Evolutionary conservation across 2,797 vertebrate species (phyloP).

Genomic region (Scyliorhinus canicula): DNA sequence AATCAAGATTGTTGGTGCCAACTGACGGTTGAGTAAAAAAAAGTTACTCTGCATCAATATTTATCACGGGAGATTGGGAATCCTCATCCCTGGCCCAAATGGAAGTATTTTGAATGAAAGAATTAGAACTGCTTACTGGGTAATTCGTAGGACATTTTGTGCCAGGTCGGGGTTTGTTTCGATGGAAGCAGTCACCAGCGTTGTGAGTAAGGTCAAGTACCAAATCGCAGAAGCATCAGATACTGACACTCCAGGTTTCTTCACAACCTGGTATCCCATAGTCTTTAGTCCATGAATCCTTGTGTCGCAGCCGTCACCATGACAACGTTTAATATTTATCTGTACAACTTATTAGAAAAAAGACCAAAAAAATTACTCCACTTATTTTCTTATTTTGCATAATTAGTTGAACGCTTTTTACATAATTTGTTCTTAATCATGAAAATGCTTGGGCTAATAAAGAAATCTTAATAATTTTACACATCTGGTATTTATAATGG

Average conservation of each 20-base stretch:
- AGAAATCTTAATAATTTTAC: not conserved
- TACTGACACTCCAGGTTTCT: constrained; percentile 83
- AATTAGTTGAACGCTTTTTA: not conserved
- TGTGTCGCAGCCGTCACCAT: constrained; percentile 93
- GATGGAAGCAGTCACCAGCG: constrained; percentile 91
- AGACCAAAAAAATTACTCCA: not conserved
- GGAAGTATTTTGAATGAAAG: not conserved
- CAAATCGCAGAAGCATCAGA: constrained; percentile 95
- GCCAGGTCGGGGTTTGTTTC: constrained; percentile 88
- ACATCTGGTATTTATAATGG: not conserved
- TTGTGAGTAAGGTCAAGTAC: constrained; percentile 95
- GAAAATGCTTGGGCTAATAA: not conserved
- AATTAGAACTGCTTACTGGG: constrained; percentile 71
- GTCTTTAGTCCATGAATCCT: constrained; percentile 90
- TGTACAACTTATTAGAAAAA: constrained; percentile 73
- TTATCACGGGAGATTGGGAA: not conserved
- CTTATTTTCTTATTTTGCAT: not conserved
- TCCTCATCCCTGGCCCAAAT: not conserved
- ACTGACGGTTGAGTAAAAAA: not conserved
- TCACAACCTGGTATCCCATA: constrained; percentile 83
- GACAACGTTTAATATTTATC: constrained; percentile 95
- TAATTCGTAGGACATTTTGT: constrained; percentile 86
- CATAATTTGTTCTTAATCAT: no score
- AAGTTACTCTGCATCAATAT: not conserved
- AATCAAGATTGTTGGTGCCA: not conserved